A percentile compares a stretch with the other conserved stretches of the same genome.
These are phyloP conservation scores for Calosoma granatense DNA, from an alignment of 1,140 invertebrate genomes.

Conservation along the genomic window DNA sequence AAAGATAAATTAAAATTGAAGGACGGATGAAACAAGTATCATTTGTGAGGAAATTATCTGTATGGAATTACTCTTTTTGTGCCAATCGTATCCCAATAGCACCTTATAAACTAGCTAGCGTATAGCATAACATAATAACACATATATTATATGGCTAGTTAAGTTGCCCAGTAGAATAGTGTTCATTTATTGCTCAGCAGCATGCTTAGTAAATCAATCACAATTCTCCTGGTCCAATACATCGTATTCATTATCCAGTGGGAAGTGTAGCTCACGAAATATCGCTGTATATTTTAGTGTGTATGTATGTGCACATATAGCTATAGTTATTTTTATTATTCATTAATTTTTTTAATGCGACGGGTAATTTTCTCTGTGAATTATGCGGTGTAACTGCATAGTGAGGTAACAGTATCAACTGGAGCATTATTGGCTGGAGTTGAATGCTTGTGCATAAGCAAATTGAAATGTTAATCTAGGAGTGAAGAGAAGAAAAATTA, in stretches of 20 bases:
- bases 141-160: conserved; percentile 6
- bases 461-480: too few relatives aligned
- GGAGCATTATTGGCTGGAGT: background rate
- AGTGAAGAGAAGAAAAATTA: too few relatives aligned
- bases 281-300: conserved; percentile 1
- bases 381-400: background rate
- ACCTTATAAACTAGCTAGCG: conserved; percentile 1
- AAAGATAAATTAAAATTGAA: background rate
- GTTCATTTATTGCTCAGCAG: background rate
- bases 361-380: background rate
- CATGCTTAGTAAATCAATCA: background rate
- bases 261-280: conserved; percentile 8
- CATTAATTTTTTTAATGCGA: background rate
- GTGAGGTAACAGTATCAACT: background rate
- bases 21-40: background rate
- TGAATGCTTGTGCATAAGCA: too few relatives aligned
- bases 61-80: background rate
- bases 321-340: background rate
- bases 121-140: conserved; percentile 8
- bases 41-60: background rate
- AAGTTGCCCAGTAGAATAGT: background rate
- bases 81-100: background rate
- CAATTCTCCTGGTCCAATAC: background rate
- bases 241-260: background rate
- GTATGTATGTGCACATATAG: background rate